Evolutionary conservation across 2,113 vertebrate genomes (phyloP).

Genomic region (Cottus gobio): DNA sequence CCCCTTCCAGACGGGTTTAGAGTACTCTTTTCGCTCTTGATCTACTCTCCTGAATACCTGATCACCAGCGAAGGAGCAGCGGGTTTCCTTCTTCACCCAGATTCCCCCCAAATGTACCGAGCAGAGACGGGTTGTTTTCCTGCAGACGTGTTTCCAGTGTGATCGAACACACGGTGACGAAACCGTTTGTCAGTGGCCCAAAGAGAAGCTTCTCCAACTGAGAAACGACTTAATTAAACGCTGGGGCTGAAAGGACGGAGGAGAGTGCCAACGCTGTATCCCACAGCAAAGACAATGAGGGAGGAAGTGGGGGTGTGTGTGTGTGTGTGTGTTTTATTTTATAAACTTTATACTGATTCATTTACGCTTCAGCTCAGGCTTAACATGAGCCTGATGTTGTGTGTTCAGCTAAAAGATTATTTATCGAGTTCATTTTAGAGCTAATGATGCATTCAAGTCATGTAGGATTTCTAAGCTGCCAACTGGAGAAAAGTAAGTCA

Average conservation of each 20-base stretch:
- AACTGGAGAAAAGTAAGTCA: conserved; percentile 32
- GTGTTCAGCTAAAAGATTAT: neutral
- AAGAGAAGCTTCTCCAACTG: conserved; percentile 47
- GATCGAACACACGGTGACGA: conserved; percentile 55
- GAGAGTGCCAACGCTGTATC: conserved; percentile 58
- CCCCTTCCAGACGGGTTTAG: neutral
- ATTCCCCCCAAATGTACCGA: conserved; percentile 25
- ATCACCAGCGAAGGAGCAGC: neutral
- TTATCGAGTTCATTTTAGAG: conserved; percentile 1
- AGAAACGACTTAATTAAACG: conserved; percentile 74
- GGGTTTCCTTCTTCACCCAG: conserved; percentile 25
- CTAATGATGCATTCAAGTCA: conserved; percentile 56
- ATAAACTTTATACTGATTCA: neutral
- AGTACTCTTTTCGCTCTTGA: neutral
- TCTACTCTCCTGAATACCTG: neutral
- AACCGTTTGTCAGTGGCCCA: conserved; percentile 58
- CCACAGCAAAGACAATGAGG: conserved; percentile 58
- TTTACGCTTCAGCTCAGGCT: conserved; percentile 1
- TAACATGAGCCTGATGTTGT: neutral
- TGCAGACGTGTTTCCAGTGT: conserved; percentile 57
- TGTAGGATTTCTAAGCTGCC: conserved; percentile 52
- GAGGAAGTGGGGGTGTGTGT: conserved; percentile 58
- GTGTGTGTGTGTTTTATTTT: conserved; percentile 32
- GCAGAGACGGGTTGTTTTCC: neutral
- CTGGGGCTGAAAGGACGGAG: conserved; percentile 57